Conservation (phyloP, 2,888 invertebrate species). For the Hylaea fasciaria region DNA sequence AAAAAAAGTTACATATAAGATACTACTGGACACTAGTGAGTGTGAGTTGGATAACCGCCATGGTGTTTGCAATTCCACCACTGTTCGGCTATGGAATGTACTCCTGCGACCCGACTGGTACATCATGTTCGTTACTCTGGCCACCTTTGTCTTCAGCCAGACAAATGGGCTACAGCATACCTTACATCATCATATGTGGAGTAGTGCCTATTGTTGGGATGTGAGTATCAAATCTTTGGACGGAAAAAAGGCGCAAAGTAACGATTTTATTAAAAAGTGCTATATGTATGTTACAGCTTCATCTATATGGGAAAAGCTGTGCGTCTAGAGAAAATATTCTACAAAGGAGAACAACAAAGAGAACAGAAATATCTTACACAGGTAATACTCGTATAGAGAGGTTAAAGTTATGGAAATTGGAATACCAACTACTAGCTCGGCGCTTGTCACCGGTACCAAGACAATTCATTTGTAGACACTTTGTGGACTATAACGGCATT, state of each 20-base stretch:
- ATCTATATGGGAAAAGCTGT: slow-evolving; percentile 78
- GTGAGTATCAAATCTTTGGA: slow-evolving; percentile 59
- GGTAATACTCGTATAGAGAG: slow-evolving; percentile 56
- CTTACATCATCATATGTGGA: slow-evolving; percentile 73
- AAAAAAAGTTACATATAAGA: slow-evolving; percentile 69
- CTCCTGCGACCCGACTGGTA: slow-evolving; percentile 80
- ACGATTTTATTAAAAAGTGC: slow-evolving; percentile 13
- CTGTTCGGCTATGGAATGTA: slow-evolving; percentile 80
- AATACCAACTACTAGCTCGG: no score
- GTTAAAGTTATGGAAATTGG: no score
- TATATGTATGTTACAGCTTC: slow-evolving; percentile 65
- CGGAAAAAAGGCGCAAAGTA: not conserved
- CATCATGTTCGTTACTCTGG: slow-evolving; percentile 79
- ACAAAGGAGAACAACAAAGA: slow-evolving; percentile 71
- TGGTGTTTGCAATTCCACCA: slow-evolving; percentile 77
- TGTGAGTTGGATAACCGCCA: slow-evolving; percentile 73
- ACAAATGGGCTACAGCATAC: slow-evolving; percentile 75
- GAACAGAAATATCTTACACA: slow-evolving; percentile 77
- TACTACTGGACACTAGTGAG: slow-evolving; percentile 75
- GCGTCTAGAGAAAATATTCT: slow-evolving; percentile 75
- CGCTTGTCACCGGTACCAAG: no score
- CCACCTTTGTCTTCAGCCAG: slow-evolving; percentile 66
- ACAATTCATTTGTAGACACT: no score
- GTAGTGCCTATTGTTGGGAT: slow-evolving; percentile 74
- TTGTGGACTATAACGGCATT: not conserved